Evolutionary conservation across 2,888 invertebrate genomes (phyloP).

Genomic region (Phengaris alcon): DNA sequence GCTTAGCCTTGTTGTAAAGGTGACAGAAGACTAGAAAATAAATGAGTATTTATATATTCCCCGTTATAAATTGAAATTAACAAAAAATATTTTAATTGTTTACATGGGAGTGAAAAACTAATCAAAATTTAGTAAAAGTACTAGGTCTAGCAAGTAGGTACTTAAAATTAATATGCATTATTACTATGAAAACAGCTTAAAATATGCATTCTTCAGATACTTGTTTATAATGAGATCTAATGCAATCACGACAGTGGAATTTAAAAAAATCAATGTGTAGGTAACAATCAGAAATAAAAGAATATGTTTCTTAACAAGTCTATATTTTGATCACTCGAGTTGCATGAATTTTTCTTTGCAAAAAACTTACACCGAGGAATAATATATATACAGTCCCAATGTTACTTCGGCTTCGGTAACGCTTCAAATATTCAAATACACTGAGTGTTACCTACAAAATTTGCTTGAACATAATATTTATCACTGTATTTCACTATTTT

Average conservation of each 20-base stretch:
- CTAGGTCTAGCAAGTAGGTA: too few species aligned
- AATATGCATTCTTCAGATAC: too few species aligned
- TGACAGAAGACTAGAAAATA: too few species aligned
- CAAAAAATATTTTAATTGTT: too few species aligned
- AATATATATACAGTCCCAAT: constrained; percentile 32
- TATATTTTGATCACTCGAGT: constrained; percentile 64
- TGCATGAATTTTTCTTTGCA: constrained; percentile 63
- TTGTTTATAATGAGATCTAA: neutral
- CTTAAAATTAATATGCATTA: too few species aligned
- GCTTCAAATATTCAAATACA: constrained; percentile 37
- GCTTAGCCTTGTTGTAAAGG: too few species aligned
- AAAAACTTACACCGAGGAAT: constrained; percentile 65
- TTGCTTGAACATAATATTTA: constrained; percentile 35
- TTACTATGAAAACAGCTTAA: neutral
- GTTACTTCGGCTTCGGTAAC: constrained; percentile 34
- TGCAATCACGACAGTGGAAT: neutral
- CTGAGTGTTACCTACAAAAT: constrained; percentile 46
- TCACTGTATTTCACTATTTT: constrained; percentile 51
- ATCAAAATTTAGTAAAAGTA: too few species aligned
- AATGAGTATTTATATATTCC: too few species aligned
- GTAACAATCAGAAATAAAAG: constrained; percentile 45
- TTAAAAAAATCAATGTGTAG: constrained; percentile 33
- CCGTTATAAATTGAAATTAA: too few species aligned
- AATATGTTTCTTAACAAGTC: constrained; percentile 55
- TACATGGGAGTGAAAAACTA: too few species aligned